Evolutionary conservation across 2,113 vertebrate genomes (phyloP).

Genomic region (Urocitellus parryii): DNA sequence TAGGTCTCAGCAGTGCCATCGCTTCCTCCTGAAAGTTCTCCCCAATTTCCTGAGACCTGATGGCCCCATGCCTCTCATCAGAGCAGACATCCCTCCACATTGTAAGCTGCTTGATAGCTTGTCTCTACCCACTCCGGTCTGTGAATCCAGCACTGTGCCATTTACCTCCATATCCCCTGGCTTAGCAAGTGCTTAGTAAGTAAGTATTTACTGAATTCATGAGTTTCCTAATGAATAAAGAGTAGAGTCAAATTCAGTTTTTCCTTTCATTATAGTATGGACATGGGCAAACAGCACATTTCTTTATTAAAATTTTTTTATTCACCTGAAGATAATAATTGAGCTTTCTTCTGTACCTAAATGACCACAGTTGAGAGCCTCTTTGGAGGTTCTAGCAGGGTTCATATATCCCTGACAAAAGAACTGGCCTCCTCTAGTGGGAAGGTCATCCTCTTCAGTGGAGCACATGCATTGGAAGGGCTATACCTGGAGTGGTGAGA

Average conservation of each 20-base stretch:
- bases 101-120: not conserved
- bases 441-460: too few relatives aligned
- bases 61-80: fast-evolving
- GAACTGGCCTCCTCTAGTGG: too few relatives aligned
- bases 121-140: not conserved
- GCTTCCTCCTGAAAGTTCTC: not conserved
- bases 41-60: not conserved
- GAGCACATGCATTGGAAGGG: not conserved
- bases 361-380: too few relatives aligned
- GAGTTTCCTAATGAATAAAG: not conserved
- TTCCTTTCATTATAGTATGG: not conserved
- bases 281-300: not conserved
- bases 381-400: too few relatives aligned
- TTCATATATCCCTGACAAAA: too few relatives aligned
- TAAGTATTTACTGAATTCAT: not conserved
- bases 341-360: not conserved
- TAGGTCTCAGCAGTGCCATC: not conserved
- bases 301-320: not conserved
- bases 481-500: not conserved
- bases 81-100: not conserved
- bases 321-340: not conserved
- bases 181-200: not conserved
- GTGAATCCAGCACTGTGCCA: not conserved
- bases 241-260: not conserved
- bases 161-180: not conserved